A percentile compares a stretch with the other conserved stretches of the same genome.
These are phyloP conservation scores for Aviceda subcristata DNA, from an alignment of 2,113 vertebrate genomes.

Conservation along the genomic window DNA sequence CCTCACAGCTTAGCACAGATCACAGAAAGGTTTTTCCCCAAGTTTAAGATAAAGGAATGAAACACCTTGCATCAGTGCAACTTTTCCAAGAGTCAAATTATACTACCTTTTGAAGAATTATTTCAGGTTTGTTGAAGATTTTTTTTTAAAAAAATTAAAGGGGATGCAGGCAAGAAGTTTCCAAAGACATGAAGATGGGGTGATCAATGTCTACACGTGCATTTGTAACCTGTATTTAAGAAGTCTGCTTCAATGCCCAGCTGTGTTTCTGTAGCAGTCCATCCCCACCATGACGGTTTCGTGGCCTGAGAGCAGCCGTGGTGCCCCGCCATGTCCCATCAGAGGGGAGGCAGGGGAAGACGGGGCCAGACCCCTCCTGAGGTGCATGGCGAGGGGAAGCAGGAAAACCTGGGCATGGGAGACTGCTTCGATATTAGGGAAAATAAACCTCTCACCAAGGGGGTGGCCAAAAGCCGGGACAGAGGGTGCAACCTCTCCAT, in stretches of 20 bases:
- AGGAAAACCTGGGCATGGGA: neutral
- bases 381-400: rapidly evolving
- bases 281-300: rapidly evolving
- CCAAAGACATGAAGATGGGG: neutral
- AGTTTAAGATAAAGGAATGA: neutral
- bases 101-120: neutral
- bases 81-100: no score
- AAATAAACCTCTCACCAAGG: neutral
- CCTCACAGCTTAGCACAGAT: neutral
- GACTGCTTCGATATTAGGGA: no score
- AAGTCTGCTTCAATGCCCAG: rapidly evolving
- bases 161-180: neutral
- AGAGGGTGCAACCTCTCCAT: neutral
- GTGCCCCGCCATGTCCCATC: rapidly evolving
- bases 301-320: rapidly evolving
- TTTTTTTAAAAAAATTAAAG: neutral
- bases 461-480: no score
- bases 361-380: rapidly evolving
- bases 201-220: no score
- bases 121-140: neutral
- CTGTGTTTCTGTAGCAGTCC: neutral
- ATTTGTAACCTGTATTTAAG: neutral
- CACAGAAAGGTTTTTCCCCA: neutral
- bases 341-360: neutral
- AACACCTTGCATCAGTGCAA: neutral